These are phyloP conservation scores for Atrichornis clamosus DNA, from an alignment of 2,113 vertebrate genomes.

Conservation along the genomic window DNA sequence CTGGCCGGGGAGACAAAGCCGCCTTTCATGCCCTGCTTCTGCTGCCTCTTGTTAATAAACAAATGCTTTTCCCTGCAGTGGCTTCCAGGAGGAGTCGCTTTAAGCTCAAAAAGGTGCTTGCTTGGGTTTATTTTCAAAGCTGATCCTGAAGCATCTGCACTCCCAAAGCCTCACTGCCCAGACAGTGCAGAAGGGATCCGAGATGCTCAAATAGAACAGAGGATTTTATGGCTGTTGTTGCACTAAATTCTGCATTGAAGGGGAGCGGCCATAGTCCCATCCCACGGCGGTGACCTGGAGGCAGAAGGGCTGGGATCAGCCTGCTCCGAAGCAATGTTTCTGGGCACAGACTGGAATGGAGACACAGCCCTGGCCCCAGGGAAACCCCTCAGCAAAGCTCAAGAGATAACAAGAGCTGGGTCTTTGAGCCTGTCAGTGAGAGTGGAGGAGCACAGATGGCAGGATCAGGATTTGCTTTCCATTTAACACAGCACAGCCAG, in stretches of 20 bases:
- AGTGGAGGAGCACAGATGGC: not conserved
- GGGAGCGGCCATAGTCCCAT: not conserved
- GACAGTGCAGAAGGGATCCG: not conserved
- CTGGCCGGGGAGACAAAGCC: constrained; percentile 19
- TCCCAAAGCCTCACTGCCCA: not conserved
- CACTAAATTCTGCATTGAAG: not conserved
- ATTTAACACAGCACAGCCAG: not conserved
- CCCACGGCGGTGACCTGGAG: not conserved
- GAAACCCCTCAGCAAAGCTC: not conserved
- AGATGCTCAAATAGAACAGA: not conserved
- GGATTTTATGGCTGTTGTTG: not conserved
- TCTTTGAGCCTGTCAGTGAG: not conserved
- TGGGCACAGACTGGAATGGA: not conserved
- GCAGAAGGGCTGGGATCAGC: not conserved
- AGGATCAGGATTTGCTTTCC: not conserved
- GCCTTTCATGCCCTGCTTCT: constrained; percentile 18
- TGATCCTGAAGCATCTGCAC: not conserved
- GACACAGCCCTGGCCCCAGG: not conserved
- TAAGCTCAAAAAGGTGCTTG: not conserved
- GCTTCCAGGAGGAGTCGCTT: constrained; percentile 17
- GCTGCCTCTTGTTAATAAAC: constrained; percentile 40
- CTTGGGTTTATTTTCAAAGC: constrained; percentile 1
- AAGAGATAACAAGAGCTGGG: not conserved
- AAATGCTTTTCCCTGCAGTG: constrained; percentile 24
- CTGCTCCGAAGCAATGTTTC: not conserved